Evolutionary conservation across 2,888 invertebrate genomes (phyloP), one percentile per base, ranked within the genome.

Genomic region (Drosophila multiciliata): DNA sequence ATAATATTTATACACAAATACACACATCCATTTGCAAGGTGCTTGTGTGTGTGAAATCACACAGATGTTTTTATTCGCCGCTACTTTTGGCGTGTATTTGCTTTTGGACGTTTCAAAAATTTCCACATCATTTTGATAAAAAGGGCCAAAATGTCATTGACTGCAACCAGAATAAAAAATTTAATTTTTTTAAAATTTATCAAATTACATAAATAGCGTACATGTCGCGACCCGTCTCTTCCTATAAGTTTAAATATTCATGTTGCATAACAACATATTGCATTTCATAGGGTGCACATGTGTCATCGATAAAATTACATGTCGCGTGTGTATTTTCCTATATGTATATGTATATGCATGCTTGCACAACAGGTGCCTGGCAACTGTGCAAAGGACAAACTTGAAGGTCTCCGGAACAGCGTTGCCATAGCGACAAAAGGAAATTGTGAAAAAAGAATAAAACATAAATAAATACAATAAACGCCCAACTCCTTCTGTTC

Each of bases 351-450:
- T 55, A n/a, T 59, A 38, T 35, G 11, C 52, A 26, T 73, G 26
- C 67, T 65, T 60, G 58, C 60, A 83, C 89, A 89, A 89, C 89
- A 89, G 87, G 87, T 89, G 87, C 87, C 87, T 87, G 85, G 89
- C 85, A 87, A 87, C 89, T 83, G 87, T 87, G 89, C 82, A 86
- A 83, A 88, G 88, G 88, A 88, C 85, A 78, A 87, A 87, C 57
- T 70, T 86, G 82, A 88, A 86, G 84, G 86, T 88, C 84, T 78
- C 57, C 48, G 26, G 5, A 2, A 29, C 62, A 63, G 45, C 53
- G 73, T 74, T 85, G 80, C 78, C 83, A 72, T 78, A 82, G 33
- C 69, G 72, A 52, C 42, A 45, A 52, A 48, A 68, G 55, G 38
- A 55, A 71, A 50, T 50, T 20, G 50, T 17, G 29, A 66, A 74